Percentiles rank a stretch among this genome's conserved stretches.
phyloP scores from a whole-genome alignment of 2,113 vertebrate species.

The Gallinago jamesoni region DNA sequence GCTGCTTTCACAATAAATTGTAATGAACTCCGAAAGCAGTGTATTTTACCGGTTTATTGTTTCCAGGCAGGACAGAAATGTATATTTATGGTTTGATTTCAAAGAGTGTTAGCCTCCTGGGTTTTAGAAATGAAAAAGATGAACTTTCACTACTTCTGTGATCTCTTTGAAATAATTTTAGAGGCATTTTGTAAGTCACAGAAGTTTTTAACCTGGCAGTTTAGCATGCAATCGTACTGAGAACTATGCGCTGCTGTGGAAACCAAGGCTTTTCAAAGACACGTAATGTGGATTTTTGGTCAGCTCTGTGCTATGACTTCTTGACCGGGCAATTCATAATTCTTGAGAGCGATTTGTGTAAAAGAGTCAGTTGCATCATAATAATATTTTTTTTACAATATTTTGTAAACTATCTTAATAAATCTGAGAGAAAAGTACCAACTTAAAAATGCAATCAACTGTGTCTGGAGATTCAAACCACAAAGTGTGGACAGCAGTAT shows the following conservation, averaged over 20 bases:
- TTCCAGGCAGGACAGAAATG: slow-evolving; percentile 61
- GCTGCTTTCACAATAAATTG: slow-evolving; percentile 63
- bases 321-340: neutral
- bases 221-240: slow-evolving; percentile 7
- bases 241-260: neutral
- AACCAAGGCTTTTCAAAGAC: neutral
- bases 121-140: slow-evolving; percentile 67
- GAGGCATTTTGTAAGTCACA: slow-evolving; percentile 33
- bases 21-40: slow-evolving; percentile 53
- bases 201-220: slow-evolving; percentile 52
- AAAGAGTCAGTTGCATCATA: neutral
- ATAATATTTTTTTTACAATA: neutral
- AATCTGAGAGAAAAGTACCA: neutral
- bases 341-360: neutral
- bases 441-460: neutral
- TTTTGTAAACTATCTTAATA: neutral
- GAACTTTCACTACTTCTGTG: slow-evolving; percentile 54
- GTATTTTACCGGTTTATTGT: slow-evolving; percentile 57
- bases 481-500: neutral
- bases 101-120: slow-evolving; percentile 36
- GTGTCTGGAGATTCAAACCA: neutral
- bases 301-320: neutral
- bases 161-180: slow-evolving; percentile 59
- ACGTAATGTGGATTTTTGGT: neutral
- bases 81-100: slow-evolving; percentile 69